Conservation (phyloP, 2,888 invertebrate genomes). For the Tiliacea aurago region DNA sequence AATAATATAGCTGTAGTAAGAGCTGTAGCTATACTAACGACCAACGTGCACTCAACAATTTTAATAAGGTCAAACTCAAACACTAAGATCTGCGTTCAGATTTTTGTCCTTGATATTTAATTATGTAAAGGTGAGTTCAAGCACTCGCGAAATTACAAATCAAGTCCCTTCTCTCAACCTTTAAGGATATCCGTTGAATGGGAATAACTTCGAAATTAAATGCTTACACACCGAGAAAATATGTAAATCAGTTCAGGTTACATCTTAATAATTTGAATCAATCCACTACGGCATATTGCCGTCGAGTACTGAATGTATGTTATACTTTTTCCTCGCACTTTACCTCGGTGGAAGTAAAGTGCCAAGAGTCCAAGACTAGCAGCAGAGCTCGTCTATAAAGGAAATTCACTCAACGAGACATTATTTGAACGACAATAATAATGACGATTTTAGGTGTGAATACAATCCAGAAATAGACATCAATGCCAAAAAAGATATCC, state of each 20-base stretch:
- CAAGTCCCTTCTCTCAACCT: conserved; percentile 70
- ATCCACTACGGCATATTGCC: not conserved
- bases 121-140: conserved; percentile 71
- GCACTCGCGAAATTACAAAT: conserved; percentile 64
- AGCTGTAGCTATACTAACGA: conserved; percentile 20
- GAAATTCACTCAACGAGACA: not conserved
- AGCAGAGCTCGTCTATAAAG: not conserved
- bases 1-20: not conserved
- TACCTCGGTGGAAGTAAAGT: not conserved
- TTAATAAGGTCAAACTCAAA: conserved; percentile 73
- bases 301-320: not conserved
- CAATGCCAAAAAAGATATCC: not conserved
- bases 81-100: conserved; percentile 71
- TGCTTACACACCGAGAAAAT: conserved; percentile 2
- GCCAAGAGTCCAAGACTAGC: not conserved
- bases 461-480: not conserved
- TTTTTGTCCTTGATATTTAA: conserved; percentile 77
- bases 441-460: not conserved
- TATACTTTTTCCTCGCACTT: not conserved
- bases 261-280: conserved; percentile 8
- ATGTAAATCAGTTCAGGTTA: not conserved
- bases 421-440: not conserved
- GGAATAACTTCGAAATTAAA: conserved; percentile 17
- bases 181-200: conserved; percentile 60
- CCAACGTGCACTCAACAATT: conserved; percentile 44